Evolutionary conservation across 2,113 vertebrate species (phyloP), one percentile per base, ranked within the genome.

Genomic region (Perca fluviatilis): DNA sequence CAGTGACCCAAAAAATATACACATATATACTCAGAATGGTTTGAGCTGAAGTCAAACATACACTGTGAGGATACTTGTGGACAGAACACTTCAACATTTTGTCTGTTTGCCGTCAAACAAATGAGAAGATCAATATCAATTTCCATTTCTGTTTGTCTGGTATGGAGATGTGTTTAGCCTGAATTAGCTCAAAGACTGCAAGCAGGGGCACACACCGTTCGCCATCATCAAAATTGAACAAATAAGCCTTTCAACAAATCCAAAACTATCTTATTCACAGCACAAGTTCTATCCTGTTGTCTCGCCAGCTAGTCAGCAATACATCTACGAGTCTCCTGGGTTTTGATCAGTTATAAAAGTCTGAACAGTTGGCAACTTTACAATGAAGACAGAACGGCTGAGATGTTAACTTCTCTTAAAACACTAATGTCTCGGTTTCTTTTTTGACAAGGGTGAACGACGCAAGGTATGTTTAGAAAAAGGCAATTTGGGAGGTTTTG

Each of bases 101-200:
- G 51, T 76, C 62, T 83, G 62, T 77, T 76, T 84, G 56, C 67
- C 8, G 14, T 85, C 79, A 82, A 84, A 77, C 62, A 78, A 65
- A 66, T 18, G 40, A 40, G 40, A 86, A 70, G 69, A 82, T 88
- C 79, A 77, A 71, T 85, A 81, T 74, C 36, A 53, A 63, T 80
- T 83, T 84, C 84, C 61, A 85, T 79, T 77, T 83, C 14, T 77
- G 77, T 79, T 77, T 77, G 64, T 62, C 56, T 16, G 30, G 49
- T 23, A 67, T 74, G 13, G 71, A 77, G 71, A 81, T 54, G 61
- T 81, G 80, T 73, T 85, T 74, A 67, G 83, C 49, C 60, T 85
- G 70, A 87, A 83, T 88, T 81, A 87, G 76, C 85, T 85, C 85
- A 87, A 89, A 87, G 76, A 73, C 76, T 14, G 58, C 23, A 46